Base-by-base conservation (phyloP, 2,113 vertebrate genomes). In the Microcebus tavaratra region DNA sequence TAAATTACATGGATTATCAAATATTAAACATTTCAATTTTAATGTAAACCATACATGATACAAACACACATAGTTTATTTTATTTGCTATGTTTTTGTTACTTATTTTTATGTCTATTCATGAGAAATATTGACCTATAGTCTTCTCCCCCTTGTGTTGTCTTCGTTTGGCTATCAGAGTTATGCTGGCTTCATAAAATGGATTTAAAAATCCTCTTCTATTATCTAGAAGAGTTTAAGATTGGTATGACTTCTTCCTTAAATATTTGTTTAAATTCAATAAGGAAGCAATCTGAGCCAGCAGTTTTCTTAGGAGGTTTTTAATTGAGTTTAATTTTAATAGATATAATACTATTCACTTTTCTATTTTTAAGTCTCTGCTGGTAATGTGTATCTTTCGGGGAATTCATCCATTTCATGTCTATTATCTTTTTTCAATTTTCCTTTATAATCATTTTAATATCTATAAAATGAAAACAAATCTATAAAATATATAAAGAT, bases 1-100 rank as follows among this genome's bases (percentile, higher is more conserved):
- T 39, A 88, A 75, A 48, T 82, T 88, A 75, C 9, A 82, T 39
- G 75, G 75, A 67, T 81, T 48, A 87, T 80, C 55, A 75, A 65
- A 73, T 81, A 95, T 48, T 91, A 87, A 81, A 73, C 29, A 55
- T 87, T 87, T 87, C 75, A 63, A 55, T 86, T 23, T 79, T 79
- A 72, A 25, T 42, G 3, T 63, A 91, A 72, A 23, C 3, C 27
- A 90, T 39, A 63, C 29, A 21, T 95, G 29, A 31, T 34, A 79
- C 12, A 95, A 84, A 42, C 29, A 70, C 50, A 67, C 12, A 70
- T 0, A 42, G 3, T 75, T 45, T 8, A 21, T 48, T 95, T 84
- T 84, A 59, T 76, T 90, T 55, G 17, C 55, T 87, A 73, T 45
- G n/a, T n/a, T 80, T 86, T 63, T 59, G 5, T 55, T 79, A 72